phyloP scores from a whole-genome alignment of 2,888 invertebrate species.

The Lacanobia wlatinum region DNA sequence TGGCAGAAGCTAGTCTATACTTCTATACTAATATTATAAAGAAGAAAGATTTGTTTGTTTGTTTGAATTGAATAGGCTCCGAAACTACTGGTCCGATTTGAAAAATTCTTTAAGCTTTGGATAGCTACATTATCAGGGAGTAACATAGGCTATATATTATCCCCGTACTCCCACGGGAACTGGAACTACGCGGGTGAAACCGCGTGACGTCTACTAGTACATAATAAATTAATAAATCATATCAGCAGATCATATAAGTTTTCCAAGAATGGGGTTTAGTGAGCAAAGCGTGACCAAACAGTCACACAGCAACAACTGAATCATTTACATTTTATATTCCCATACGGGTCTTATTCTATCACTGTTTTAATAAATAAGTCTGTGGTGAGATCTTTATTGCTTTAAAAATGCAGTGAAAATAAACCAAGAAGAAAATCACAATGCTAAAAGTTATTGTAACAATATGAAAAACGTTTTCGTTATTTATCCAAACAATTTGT shows the following conservation, averaged over 20 bases:
- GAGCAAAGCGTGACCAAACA: slow-evolving; percentile 1
- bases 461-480: slow-evolving; percentile 28
- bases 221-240: neutral
- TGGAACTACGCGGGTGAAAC: too few relatives aligned
- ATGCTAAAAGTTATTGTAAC: neutral
- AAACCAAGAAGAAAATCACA: slow-evolving; percentile 1
- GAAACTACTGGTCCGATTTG: too few relatives aligned
- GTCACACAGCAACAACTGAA: slow-evolving; percentile 20
- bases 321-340: neutral
- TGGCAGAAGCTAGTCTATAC: too few relatives aligned
- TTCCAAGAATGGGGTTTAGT: neutral
- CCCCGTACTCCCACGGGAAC: too few relatives aligned
- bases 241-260: neutral
- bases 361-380: neutral
- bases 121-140: too few relatives aligned
- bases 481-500: slow-evolving; percentile 45
- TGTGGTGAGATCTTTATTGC: slow-evolving; percentile 1
- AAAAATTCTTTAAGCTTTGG: too few relatives aligned
- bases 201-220: too few relatives aligned
- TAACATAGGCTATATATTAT: too few relatives aligned
- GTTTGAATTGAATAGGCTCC: too few relatives aligned
- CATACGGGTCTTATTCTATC: slow-evolving; percentile 1
- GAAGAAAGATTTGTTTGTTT: too few relatives aligned
- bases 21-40: too few relatives aligned
- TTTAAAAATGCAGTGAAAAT: slow-evolving; percentile 1